Evolutionary conservation across 2,888 invertebrate species (phyloP), one percentile per base, ranked within the genome.

Genomic region (Chalcis sispes): DNA sequence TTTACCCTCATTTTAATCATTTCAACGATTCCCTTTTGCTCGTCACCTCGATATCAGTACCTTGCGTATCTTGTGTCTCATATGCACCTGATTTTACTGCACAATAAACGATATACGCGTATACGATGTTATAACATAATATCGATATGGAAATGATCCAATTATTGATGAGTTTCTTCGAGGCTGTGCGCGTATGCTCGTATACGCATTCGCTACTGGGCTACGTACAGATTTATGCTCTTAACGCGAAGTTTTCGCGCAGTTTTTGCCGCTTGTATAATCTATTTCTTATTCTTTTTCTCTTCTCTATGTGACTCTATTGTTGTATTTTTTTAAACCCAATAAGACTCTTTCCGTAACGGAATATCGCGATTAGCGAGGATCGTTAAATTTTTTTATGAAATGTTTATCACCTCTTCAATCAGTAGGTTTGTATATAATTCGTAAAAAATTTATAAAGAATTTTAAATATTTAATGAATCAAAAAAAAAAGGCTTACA

Each of bases 121-220:
- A 48, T 50, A 50, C 56, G 62, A 69, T 65, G 72, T 72, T 77
- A 70, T 69, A 77, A 69, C 72, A 71, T 67, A n/a, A n/a, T n/a
- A 77, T 77, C 71, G 71, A 71, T 75, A 77, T 77, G 77, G 74
- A 77, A 77, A 77, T 77, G 74, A 77, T 77, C 77, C 77, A 77
- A 77, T 77, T 77, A 77, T 77, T 71, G 70, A 77, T 59, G 73
- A 42, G 36, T 62, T 54, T 74, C 32, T 56, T 10, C 25, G 27
- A 23, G 13, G 50, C 32, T n/a, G 32, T 20, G n/a, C 27, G 3
- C 40, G 50, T 8, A 10, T 15, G 2, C 15, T 13, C 2, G 15
- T 36, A 36, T 36, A 36, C 18, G 48, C 27, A 23, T 59, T 29
- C 18, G 27, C 46, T 27, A 46, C 18, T 13, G 10, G 5, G 36